A percentile compares a stretch with the other conserved stretches of the same genome.
Conservation (phyloP, 2,113 vertebrate species). For the Apteryx owenii region DNA sequence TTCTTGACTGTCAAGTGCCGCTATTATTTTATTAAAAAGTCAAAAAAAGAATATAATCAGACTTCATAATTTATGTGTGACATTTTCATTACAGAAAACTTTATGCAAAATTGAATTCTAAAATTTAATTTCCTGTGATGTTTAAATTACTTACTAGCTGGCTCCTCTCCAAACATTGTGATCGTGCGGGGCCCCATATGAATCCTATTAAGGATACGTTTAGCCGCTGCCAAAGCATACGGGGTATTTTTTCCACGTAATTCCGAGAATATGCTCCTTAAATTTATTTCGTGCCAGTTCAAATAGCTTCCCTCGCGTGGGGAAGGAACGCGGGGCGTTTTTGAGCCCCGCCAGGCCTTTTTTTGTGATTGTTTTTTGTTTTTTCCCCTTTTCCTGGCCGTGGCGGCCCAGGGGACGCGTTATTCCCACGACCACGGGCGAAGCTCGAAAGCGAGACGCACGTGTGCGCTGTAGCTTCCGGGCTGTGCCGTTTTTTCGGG, state of each 20-base stretch:
- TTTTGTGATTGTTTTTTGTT: background rate
- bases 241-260: conserved; percentile 79
- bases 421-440: no score
- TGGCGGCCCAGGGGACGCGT: no score
- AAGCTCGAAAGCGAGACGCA: no score
- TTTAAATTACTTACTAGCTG: conserved; percentile 96
- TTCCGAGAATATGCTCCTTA: conserved; percentile 82
- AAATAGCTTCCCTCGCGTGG: conserved; percentile 70
- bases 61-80: conserved; percentile 96
- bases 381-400: background rate
- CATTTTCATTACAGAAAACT: conserved; percentile 98
- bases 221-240: conserved; percentile 85
- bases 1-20: conserved; percentile 90
- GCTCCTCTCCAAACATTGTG: conserved; percentile 89
- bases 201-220: conserved; percentile 93
- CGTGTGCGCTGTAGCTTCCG: no score
- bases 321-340: conserved; percentile 66
- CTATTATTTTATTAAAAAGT: conserved; percentile 91
- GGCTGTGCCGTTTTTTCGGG: background rate
- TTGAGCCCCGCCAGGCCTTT: background rate
- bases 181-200: conserved; percentile 89
- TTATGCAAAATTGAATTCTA: conserved; percentile 96
- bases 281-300: conserved; percentile 81
- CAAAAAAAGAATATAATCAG: conserved; percentile 89
- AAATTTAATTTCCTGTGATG: conserved; percentile 99